Conservation (phyloP, 1,140 invertebrate species). For the Phthorimaea operculella region DNA sequence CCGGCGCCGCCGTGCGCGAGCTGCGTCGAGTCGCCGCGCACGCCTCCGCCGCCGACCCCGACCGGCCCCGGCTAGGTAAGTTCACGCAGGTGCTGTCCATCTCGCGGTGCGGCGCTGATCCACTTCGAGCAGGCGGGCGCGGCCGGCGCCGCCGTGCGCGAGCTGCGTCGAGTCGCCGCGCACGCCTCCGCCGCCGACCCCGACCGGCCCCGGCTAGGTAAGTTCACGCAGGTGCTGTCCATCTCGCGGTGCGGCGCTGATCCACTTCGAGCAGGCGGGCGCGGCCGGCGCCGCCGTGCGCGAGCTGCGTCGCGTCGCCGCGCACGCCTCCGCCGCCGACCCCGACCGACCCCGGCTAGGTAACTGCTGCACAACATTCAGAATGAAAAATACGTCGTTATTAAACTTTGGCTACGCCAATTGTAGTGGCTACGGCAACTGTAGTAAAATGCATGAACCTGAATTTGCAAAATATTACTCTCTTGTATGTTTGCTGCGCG, state of each 20-base stretch:
- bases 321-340: slow-evolving; percentile 70
- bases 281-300: slow-evolving; percentile 89
- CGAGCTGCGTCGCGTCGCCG: slow-evolving; percentile 87
- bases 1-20: slow-evolving; percentile 90
- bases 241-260: slow-evolving; percentile 88
- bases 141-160: slow-evolving; percentile 90
- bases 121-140: slow-evolving; percentile 89
- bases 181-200: slow-evolving; percentile 66
- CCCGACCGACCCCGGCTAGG: slow-evolving; percentile 74
- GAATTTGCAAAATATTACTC: no score
- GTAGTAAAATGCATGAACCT: no score
- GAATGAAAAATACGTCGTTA: no score
- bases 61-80: slow-evolving; percentile 73
- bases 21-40: slow-evolving; percentile 86
- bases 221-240: no score
- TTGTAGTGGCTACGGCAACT: no score
- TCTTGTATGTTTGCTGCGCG: no score
- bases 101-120: slow-evolving; percentile 89
- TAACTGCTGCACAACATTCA: no score
- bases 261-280: slow-evolving; percentile 90
- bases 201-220: slow-evolving; percentile 74
- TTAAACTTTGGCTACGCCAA: no score
- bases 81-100: no score
- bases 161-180: slow-evolving; percentile 87
- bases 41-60: slow-evolving; percentile 57